Conservation (phyloP, 1,140 invertebrate species). For the Sarcophaga peregrina region DNA sequence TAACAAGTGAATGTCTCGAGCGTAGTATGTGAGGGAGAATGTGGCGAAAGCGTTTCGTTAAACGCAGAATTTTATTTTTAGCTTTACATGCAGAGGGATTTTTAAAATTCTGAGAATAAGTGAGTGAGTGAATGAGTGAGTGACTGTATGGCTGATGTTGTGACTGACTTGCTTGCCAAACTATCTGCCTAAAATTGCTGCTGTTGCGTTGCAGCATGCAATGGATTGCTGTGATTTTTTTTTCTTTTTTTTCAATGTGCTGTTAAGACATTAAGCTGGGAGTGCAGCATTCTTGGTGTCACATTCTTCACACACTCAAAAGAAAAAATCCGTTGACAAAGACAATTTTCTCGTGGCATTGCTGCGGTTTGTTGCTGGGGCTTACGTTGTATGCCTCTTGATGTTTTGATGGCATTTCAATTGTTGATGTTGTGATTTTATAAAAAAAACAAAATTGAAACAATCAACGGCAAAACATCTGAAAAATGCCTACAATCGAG, state of each 20-base stretch:
- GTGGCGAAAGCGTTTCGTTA: too few species aligned
- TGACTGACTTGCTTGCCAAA: too few species aligned
- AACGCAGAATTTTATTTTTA: too few species aligned
- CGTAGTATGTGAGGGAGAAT: too few species aligned
- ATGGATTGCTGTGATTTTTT: too few species aligned
- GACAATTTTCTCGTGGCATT: too few species aligned
- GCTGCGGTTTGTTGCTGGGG: neutral
- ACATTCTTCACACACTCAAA: neutral
- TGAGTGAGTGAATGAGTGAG: neutral
- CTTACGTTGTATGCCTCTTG: neutral
- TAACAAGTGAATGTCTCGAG: too few species aligned
- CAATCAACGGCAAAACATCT: neutral
- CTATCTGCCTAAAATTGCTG: neutral
- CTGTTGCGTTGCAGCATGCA: too few species aligned
- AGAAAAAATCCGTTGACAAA: neutral
- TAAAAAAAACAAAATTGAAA: neutral
- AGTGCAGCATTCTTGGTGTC: neutral
- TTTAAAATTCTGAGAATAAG: constrained; percentile 6
- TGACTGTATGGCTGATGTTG: neutral
- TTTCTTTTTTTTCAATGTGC: too few species aligned
- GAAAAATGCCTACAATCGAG: neutral
- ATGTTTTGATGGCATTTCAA: neutral
- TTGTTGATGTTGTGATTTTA: neutral
- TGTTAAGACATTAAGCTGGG: constrained; percentile 11
- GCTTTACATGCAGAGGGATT: neutral